A percentile compares a stretch with the other conserved stretches of the same genome.
Evolutionary conservation across 1,140 invertebrate genomes (phyloP).

Genomic region (Drosophila guanche): DNA sequence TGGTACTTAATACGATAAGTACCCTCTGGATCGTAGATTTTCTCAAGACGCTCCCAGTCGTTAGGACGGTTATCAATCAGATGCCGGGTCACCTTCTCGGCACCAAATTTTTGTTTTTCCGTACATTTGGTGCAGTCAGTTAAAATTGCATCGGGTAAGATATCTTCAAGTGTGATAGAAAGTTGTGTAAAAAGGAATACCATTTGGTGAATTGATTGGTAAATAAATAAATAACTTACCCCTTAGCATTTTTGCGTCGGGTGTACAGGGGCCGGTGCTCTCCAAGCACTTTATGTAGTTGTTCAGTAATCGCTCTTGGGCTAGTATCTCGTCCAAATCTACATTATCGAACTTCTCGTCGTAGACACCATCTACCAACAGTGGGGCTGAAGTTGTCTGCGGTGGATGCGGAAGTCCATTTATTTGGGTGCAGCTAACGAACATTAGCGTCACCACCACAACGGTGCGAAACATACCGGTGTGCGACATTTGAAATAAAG

Average conservation of each 20-base stretch:
- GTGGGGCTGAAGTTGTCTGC: slow-evolving; percentile 24
- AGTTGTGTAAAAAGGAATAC: background rate
- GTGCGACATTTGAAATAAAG: slow-evolving; percentile 12
- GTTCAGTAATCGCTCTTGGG: slow-evolving; percentile 87
- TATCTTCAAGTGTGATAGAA: slow-evolving; percentile 81
- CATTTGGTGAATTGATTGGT: too few relatives aligned
- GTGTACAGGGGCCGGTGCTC: slow-evolving; percentile 87
- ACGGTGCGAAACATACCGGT: slow-evolving; percentile 5
- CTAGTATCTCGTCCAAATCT: slow-evolving; percentile 87
- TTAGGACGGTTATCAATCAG: slow-evolving; percentile 85
- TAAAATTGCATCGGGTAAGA: slow-evolving; percentile 86
- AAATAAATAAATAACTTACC: slow-evolving; percentile 34
- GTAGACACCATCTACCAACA: slow-evolving; percentile 84
- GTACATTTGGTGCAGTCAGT: slow-evolving; percentile 87
- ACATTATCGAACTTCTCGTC: slow-evolving; percentile 89
- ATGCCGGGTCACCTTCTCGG: slow-evolving; percentile 85
- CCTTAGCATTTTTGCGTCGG: slow-evolving; percentile 89
- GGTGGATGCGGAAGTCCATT: slow-evolving; percentile 63
- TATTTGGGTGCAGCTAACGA: slow-evolving; percentile 1
- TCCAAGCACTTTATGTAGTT: slow-evolving; percentile 89
- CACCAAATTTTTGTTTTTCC: slow-evolving; percentile 85
- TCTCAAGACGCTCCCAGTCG: slow-evolving; percentile 85
- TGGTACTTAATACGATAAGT: slow-evolving; percentile 83
- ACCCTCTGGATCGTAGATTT: slow-evolving; percentile 87
- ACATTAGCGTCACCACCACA: slow-evolving; percentile 11